Base-by-base conservation (phyloP, 2,888 invertebrate species). In the Parnassius mnemosyne region DNA sequence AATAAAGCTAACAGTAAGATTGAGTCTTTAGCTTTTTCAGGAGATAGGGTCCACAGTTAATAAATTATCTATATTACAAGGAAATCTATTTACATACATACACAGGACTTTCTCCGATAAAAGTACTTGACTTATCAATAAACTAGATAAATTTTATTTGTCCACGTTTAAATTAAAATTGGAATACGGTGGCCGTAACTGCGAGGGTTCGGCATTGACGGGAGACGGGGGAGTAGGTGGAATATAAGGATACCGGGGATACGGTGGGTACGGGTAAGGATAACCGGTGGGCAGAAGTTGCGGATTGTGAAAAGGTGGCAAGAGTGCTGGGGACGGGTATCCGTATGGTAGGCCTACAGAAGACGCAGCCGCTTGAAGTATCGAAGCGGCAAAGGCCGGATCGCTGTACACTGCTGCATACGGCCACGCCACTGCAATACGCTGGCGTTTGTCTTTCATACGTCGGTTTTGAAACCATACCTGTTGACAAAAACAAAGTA, bases 391-490 rank as follows among this genome's bases (percentile, higher is more conserved):
- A 74, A 99, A 94, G 0, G 97, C 95, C 0, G 98, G 98, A 77
- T 99, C 98, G 42, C 97, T 95, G 88, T 98, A 98, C 62, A 98
- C 97, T 0, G 97, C 96, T 0, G 97, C 96, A 85, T 98, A 97
- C 0, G 98, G 98, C 98, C 99, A 99, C 0, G 97, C 96, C 71
- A 98, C 94, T 0, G 98, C 97, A 83, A 98, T 95, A 13, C 98
- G 93, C 80, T 99, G 99, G 0, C 99, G 94, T 77, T 99, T 99
- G 91, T 99, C 99, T 81, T 99, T 98, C 98, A 98, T 98, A 59
- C 98, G 93, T 46, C 98, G 93, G 83, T 98, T 98, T 93, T 98
- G 98, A 84, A 99, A 99, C 99, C 99, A 99, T 20, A 98, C 97
- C 97, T 97, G 93, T 85, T 49, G 70, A 73, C 73, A 81, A 85